Evolutionary conservation across 2,113 vertebrate species (phyloP).

Genomic region (Bothrops jararaca): DNA sequence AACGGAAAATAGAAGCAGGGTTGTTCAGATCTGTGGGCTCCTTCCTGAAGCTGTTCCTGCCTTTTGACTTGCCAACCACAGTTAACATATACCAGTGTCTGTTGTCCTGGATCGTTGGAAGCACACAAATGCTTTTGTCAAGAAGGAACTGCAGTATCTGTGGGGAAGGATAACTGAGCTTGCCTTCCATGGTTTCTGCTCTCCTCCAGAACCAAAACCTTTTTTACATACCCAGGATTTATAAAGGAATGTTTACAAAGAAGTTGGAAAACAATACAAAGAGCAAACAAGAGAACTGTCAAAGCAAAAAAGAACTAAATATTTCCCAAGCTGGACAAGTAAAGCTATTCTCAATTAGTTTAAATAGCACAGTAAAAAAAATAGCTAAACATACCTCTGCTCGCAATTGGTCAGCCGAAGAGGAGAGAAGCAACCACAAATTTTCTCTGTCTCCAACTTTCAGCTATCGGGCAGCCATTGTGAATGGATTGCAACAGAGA

Average conservation of each 20-base stretch:
- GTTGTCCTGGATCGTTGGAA: neutral
- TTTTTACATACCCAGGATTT: constrained; percentile 90
- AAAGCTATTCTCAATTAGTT: constrained; percentile 81
- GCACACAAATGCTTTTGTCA: neutral
- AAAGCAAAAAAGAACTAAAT: constrained; percentile 84
- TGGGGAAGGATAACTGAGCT: constrained; percentile 65
- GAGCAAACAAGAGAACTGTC: constrained; percentile 83
- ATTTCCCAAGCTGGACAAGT: constrained; percentile 73
- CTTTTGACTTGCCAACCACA: constrained; percentile 14
- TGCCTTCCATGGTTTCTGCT: constrained; percentile 91
- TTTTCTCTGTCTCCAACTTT: constrained; percentile 95
- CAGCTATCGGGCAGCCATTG: constrained; percentile 96
- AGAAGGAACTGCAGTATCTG: constrained; percentile 29
- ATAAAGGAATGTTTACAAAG: constrained; percentile 99
- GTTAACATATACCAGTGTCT: neutral
- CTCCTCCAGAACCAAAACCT: constrained; percentile 85
- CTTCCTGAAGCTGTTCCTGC: constrained; percentile 48
- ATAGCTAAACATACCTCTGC: constrained; percentile 89
- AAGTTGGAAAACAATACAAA: constrained; percentile 91
- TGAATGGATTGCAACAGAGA: constrained; percentile 88
- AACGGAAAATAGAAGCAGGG: constrained; percentile 62
- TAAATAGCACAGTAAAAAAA: constrained; percentile 93
- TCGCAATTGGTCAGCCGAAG: constrained; percentile 85
- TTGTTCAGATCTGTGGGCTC: constrained; percentile 45
- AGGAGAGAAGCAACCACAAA: constrained; percentile 80